These are phyloP conservation scores for Malthinus flaveolus DNA, from an alignment of 2,888 invertebrate genomes.

Conservation along the genomic window DNA sequence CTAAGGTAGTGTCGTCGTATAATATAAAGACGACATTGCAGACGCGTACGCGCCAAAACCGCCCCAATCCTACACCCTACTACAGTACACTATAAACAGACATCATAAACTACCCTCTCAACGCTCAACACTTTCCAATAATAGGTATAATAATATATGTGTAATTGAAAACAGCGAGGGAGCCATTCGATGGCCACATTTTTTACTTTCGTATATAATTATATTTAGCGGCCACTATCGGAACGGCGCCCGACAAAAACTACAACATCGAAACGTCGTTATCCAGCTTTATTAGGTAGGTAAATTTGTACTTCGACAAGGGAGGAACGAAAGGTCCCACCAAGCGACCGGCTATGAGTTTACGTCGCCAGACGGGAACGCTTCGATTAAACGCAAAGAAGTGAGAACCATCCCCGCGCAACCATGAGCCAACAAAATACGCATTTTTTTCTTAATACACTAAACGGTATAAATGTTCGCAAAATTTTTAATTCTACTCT, in stretches of 20 bases:
- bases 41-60: conserved; percentile 42
- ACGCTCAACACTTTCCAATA: conserved; percentile 55
- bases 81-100: conserved; percentile 56
- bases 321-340: conserved; percentile 38
- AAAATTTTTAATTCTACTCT: conserved; percentile 29
- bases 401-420: conserved; percentile 47
- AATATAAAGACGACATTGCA: conserved; percentile 49
- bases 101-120: conserved; percentile 56
- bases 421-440: conserved; percentile 45
- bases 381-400: conserved; percentile 42
- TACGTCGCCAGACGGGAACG: conserved; percentile 32
- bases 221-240: conserved; percentile 14
- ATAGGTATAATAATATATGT: conserved; percentile 44
- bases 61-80: conserved; percentile 47
- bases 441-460: conserved; percentile 29
- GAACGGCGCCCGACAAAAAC: conserved; percentile 38
- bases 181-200: conserved; percentile 44
- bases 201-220: conserved; percentile 12
- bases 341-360: conserved; percentile 7
- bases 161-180: conserved; percentile 55
- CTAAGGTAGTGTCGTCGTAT: conserved; percentile 52
- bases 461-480: conserved; percentile 23
- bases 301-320: conserved; percentile 56
- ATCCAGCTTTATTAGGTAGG: conserved; percentile 36
- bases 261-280: conserved; percentile 53